Base-by-base conservation (phyloP, 92 coral and sea anemone genomes). In the Zoanthus solanderi region DNA sequence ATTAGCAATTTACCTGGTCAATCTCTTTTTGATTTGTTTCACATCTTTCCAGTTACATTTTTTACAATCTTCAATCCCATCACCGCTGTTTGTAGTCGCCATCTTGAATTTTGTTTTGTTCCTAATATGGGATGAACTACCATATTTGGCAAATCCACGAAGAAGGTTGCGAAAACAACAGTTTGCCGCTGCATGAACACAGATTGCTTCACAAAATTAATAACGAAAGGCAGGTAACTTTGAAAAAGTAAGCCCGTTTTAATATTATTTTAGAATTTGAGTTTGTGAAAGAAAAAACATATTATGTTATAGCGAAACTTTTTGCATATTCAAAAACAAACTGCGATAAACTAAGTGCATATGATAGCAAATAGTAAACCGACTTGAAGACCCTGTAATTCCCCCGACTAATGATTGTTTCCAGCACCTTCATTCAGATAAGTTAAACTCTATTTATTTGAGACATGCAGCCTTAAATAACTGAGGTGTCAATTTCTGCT, bases 21-120 rank as follows among this genome's bases (percentile, higher is more conserved):
- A 58, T 29, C 72, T 71, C 34, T 79, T 23, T 45, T 79, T 79
- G 6, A 60, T 42, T 34, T 58, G 52, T n/a, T 79, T 60, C 6
- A 17, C 6, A 60, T 37, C 42, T 45, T 79, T 79, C 71, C 71
- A 57, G 31, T 30, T 7, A 7, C 34, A 45, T 79, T 58, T 45
- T 47, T 79, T 15, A 31, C 78, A 30, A 16, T 10, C 28, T 34
- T 9, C 28, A 2, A 30, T 17, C 17, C 31, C 57, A 5, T 67
- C 74, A 9, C 66, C 82, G 16, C 45, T 82, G 12, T 31, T 71
- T 16, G 86, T 92, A 73, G 79, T 96, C 90, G 98, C 98, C 98
- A 94, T 94, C 69, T 92, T 94, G 93, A 72, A 30, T 46, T 23
- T 15, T 23, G 46, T 48, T 14, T 63, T 32, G 10, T 28, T 78